phyloP scores from a whole-genome alignment of 2,797 vertebrate species.

The Ceryle rudis region DNA sequence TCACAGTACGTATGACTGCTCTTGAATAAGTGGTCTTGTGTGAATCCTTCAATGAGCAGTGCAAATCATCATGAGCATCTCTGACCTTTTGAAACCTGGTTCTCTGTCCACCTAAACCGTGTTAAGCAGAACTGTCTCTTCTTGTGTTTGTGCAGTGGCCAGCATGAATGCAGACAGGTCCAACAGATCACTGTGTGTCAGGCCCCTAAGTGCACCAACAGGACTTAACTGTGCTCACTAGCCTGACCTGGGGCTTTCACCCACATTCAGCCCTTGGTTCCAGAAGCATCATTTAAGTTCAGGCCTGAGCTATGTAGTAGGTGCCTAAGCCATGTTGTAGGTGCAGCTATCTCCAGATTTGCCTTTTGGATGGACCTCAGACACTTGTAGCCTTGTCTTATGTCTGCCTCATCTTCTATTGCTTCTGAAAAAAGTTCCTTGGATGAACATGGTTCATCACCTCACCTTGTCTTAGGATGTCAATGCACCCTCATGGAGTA shows the following conservation, averaged over 20 bases:
- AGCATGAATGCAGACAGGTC: not conserved
- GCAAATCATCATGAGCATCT: not conserved
- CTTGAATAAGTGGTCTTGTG: not conserved
- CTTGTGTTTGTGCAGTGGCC: not conserved
- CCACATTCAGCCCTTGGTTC: not conserved
- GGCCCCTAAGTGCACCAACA: not conserved
- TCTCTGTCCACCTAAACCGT: not conserved
- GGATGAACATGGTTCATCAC: not conserved
- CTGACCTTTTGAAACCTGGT: not conserved
- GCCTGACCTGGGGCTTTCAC: not conserved
- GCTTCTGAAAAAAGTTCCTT: not conserved
- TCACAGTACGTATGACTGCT: not conserved
- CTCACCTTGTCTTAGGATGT: not conserved
- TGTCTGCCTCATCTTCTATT: not conserved
- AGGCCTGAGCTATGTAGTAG: not conserved
- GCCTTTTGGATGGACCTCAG: not conserved
- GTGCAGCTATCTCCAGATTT: not conserved
- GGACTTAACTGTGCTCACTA: not conserved
- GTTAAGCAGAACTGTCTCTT: not conserved
- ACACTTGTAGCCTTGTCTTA: not conserved
- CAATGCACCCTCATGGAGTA: not conserved
- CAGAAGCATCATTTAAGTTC: not conserved
- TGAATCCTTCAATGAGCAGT: not conserved
- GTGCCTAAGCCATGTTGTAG: not conserved
- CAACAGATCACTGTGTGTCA: not conserved